Percentiles rank a stretch among this genome's conserved stretches.
Evolutionary conservation across 1,140 invertebrate species (phyloP).

Genomic region (Dolichoris vasculosae): DNA sequence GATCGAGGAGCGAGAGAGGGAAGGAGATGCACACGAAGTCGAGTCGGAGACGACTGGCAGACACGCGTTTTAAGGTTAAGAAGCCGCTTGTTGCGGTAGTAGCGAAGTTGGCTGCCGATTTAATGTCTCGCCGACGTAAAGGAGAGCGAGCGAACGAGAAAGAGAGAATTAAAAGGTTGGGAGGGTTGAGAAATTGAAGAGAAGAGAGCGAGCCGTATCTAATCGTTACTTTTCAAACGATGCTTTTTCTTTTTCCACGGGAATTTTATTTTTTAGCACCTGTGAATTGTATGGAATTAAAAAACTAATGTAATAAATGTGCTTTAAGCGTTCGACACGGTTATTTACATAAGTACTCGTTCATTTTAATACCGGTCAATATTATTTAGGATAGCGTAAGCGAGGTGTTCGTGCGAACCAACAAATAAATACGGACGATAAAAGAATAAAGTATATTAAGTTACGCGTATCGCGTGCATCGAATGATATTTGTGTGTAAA

Average conservation of each 20-base stretch:
- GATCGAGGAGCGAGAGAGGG: neutral
- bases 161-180: neutral
- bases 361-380: neutral
- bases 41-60: conserved; percentile 16
- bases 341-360: neutral
- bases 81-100: conserved; percentile 13
- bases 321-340: neutral
- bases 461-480: neutral
- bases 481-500: neutral
- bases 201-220: neutral
- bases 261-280: conserved; percentile 15
- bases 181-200: conserved; percentile 1
- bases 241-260: neutral
- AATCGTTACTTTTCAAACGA: conserved; percentile 3
- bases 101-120: neutral
- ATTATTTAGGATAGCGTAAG: neutral
- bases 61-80: conserved; percentile 15
- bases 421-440: neutral
- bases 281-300: neutral
- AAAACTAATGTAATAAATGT: conserved; percentile 2
- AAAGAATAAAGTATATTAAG: neutral
- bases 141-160: neutral
- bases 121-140: neutral
- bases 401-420: too few species aligned
- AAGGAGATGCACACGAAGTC: neutral